phyloP scores from a whole-genome alignment of 2,888 invertebrate species.

The Drosophila infuscata region DNA sequence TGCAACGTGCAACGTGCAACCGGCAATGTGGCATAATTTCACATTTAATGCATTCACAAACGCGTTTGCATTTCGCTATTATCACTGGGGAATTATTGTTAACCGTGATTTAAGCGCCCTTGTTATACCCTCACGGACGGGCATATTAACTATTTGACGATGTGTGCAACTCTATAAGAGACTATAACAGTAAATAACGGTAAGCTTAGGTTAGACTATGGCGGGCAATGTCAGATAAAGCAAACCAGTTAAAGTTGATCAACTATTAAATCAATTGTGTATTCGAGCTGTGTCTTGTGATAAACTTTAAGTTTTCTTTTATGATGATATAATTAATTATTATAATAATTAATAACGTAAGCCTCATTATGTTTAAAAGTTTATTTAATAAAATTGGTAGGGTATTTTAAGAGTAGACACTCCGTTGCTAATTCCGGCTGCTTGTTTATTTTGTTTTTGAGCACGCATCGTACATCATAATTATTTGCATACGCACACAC shows the following conservation, averaged over 20 bases:
- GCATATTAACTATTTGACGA: not conserved
- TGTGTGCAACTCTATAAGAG: not conserved
- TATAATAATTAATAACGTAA: too few species aligned
- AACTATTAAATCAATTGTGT: not conserved
- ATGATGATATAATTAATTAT: not conserved
- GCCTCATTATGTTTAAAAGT: not conserved
- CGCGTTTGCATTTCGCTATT: conserved; percentile 43
- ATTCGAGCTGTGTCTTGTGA: not conserved
- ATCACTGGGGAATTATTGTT: conserved; percentile 78
- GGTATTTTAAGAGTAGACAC: not conserved
- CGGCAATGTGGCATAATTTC: conserved; percentile 21
- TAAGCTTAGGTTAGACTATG: not conserved
- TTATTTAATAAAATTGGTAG: not conserved
- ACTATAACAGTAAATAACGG: not conserved
- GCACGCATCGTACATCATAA: conserved; percentile 21
- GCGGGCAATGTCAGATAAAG: not conserved
- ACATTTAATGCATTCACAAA: conserved; percentile 49
- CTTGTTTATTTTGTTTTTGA: conserved; percentile 21
- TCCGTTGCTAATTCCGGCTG: conserved; percentile 5
- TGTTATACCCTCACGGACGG: conserved; percentile 5
- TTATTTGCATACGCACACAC: conserved; percentile 7
- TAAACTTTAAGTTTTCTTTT: not conserved
- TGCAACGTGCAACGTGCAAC: conserved; percentile 18
- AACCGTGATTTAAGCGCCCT: conserved; percentile 71
- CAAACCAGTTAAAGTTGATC: too few species aligned